Evolutionary conservation across 2,113 vertebrate species (phyloP).

Genomic region (Podocnemis expansa): DNA sequence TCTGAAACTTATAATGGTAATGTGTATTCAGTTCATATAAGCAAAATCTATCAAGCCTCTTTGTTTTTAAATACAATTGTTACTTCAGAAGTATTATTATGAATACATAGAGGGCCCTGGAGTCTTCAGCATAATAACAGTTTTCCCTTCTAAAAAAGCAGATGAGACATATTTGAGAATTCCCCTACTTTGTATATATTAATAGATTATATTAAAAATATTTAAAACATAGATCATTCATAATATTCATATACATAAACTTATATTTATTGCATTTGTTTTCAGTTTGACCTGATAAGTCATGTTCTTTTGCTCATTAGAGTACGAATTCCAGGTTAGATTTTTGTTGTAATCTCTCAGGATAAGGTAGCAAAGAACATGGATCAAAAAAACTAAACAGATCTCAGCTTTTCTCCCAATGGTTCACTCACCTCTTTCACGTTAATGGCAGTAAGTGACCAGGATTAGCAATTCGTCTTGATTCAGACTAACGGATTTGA

Average conservation of each 20-base stretch:
- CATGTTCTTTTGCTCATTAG: not conserved
- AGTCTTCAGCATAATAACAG: not conserved
- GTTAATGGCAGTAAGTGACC: conserved; percentile 13
- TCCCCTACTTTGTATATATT: accelerated
- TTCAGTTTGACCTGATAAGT: not conserved
- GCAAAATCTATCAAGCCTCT: not conserved
- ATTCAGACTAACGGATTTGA: conserved; percentile 58
- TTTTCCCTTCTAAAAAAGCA: not conserved
- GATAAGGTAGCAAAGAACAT: not conserved
- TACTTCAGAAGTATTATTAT: not conserved
- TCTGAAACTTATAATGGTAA: too few relatives aligned
- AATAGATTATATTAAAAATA: accelerated
- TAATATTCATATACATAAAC: not conserved
- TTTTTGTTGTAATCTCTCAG: not conserved
- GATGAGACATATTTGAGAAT: not conserved
- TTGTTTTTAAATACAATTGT: not conserved
- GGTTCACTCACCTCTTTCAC: conserved; percentile 46
- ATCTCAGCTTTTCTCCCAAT: not conserved
- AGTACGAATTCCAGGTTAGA: not conserved
- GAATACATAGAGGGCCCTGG: not conserved
- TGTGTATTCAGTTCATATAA: not conserved
- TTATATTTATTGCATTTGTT: not conserved
- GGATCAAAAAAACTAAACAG: not conserved
- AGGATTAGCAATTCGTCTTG: conserved; percentile 28
- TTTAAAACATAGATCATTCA: not conserved